Evolutionary conservation across 1,140 invertebrate species (phyloP), one percentile per base, ranked within the genome.

Genomic region (Hesperophylax magnus): DNA sequence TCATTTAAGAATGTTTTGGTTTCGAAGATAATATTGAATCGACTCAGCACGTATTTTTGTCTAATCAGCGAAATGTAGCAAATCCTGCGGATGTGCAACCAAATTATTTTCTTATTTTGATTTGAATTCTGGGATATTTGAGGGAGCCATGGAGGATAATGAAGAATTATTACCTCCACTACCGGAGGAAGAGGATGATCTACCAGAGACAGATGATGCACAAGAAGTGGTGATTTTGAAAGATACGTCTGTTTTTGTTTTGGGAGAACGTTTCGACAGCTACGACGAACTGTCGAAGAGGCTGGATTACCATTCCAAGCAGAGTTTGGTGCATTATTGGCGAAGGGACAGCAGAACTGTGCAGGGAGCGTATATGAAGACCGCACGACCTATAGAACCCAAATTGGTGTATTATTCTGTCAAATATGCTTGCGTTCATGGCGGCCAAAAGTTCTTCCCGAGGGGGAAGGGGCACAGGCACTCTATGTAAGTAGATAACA

Each of bases 351-450:
- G 88, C 53, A 86, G 89, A 84, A 89, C 89, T 6, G 89, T 90
- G 11, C 87, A 85, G 53, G 88, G 88, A 14, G 89, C 89, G 54
- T 88, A 88, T 78, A 89, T 89, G 88, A 90, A 90, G 86, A 90
- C 89, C 34, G 85, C 88, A 11, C 85, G 89, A 60, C 89, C 88
- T 1, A 90, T 90, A 34, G 88, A 87, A 47, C 85, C 87, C 24
- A 79, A 85, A 81, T 81, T 90, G 6, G 89, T 89, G 75, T 90
- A 90, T 85, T 90, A 90, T 83, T 89, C 88, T 7, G 88, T 90
- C 0, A 89, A 89, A 79, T 90, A 88, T 85, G 88, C 89, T 0
- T 90, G 89, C 76, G 89, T 90, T 69, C 89, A 89, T 81, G 89
- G 89, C 3, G 89, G 89, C 17, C 88, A 89, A 72, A 89, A 89